Base-by-base conservation (phyloP, 2,888 invertebrate species). In the Scaptomyza tumidula region DNA sequence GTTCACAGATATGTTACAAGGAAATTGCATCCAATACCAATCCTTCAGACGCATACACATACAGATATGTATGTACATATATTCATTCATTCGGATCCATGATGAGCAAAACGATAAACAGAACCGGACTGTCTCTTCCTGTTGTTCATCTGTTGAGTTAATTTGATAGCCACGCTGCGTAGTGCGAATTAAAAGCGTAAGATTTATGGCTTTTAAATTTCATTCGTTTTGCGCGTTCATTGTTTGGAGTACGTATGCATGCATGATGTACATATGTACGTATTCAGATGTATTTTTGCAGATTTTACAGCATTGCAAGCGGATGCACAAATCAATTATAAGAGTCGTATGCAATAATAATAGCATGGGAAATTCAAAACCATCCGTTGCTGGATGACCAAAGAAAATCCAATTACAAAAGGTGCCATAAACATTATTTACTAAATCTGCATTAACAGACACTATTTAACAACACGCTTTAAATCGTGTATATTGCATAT, bases 161-260 rank as follows among this genome's bases (percentile, higher is more conserved):
- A 80, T 82, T 77, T 83, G 71, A 80, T 83, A 72, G 79, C 79
- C 75, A 65, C 57, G 62, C 67, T 61, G 67, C 52, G 50, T 50
- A 69, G 63, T 68, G 66, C 68, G 48, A 68, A 56, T 75, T 74
- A 74, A 79, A 77, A 77, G 57, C 56, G 37, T 65, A 77, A 81
- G 84, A 82, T 82, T 82, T 82, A 82, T 82, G 84, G 82, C 70
- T 78, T 82, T 82, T 82, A 80, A 82, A 82, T 82, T 84, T 72
- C 69, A 81, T 82, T 80, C 78, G 78, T 82, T 73, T 59, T 54
- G 37, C 50, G 39, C 48, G 49, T 53, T 71, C 78, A 80, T 80
- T 78, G 75, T 57, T 53, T 56, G 27, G 3, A 43, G 37, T 37
- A 37, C 37, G 0, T 10, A 48, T 46, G 35, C 37, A 53, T 43